Conservation (phyloP, 1,140 invertebrate genomes). For the Heliothis subflexa region DNA sequence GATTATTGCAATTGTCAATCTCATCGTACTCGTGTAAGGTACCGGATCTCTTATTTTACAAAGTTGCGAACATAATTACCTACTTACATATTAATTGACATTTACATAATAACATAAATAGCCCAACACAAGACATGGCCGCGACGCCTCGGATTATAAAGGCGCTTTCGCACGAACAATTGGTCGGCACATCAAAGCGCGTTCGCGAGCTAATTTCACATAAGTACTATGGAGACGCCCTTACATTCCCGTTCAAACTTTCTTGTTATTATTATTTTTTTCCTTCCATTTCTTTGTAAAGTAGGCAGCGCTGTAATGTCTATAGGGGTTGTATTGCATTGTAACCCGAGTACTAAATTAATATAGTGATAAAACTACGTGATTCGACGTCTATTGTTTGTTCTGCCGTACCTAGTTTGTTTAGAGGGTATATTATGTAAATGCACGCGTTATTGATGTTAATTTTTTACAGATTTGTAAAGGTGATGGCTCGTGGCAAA, state of each 20-base stretch:
- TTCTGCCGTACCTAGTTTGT: constrained; percentile 72
- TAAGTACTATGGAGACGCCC: constrained; percentile 80
- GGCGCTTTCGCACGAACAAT: constrained; percentile 77
- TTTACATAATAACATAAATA: constrained; percentile 60
- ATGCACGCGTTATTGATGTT: constrained; percentile 75
- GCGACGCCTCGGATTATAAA: constrained; percentile 77
- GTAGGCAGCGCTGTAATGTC: constrained; percentile 73
- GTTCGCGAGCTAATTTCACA: constrained; percentile 82
- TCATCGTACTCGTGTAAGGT: too few relatives aligned
- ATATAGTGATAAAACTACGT: constrained; percentile 78
- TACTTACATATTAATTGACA: constrained; percentile 49
- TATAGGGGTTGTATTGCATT: constrained; percentile 68
- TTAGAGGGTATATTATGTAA: constrained; percentile 83
- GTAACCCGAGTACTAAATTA: constrained; percentile 84
- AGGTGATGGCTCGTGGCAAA: constrained; percentile 79
- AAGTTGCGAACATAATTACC: constrained; percentile 18
- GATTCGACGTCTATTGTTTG: constrained; percentile 76
- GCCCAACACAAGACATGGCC: constrained; percentile 68
- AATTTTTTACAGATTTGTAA: constrained; percentile 70
- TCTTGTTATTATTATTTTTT: constrained; percentile 78
- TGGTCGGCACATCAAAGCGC: constrained; percentile 81
- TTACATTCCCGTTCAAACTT: constrained; percentile 68
- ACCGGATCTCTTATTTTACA: background rate
- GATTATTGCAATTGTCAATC: too few relatives aligned
- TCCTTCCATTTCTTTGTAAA: constrained; percentile 77